Evolutionary conservation across 1,140 invertebrate species (phyloP).

Genomic region (Caerostris darwini): DNA sequence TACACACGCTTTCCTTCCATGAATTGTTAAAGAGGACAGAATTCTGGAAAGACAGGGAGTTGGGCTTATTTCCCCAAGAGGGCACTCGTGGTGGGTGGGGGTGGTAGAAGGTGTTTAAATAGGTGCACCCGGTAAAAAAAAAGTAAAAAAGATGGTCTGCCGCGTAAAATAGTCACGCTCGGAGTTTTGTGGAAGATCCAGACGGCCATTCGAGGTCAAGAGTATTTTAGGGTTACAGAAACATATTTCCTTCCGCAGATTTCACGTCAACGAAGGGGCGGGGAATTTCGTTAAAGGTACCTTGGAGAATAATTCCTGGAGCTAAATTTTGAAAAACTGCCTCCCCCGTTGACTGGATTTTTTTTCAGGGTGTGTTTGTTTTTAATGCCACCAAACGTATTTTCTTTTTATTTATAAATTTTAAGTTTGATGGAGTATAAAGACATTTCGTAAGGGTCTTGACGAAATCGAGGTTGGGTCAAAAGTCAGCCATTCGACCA

Average conservation of each 20-base stretch:
- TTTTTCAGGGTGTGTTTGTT: constrained; percentile 11
- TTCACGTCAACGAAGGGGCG: constrained; percentile 70
- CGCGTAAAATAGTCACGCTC: constrained; percentile 74
- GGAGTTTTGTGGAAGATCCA: constrained; percentile 56
- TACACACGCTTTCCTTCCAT: constrained; percentile 59
- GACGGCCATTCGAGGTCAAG: constrained; percentile 71
- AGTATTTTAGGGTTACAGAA: constrained; percentile 71
- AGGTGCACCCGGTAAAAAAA: constrained; percentile 44
- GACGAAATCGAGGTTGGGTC: constrained; percentile 51
- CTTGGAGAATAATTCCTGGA: constrained; percentile 69
- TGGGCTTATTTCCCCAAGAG: constrained; percentile 36
- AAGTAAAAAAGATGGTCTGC: constrained; percentile 33
- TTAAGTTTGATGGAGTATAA: constrained; percentile 9
- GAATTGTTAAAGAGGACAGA: constrained; percentile 70
- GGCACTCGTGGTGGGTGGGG: constrained; percentile 7
- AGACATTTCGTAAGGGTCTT: constrained; percentile 32
- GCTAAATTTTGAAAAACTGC: constrained; percentile 73
- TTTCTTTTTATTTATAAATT: constrained; percentile 55
- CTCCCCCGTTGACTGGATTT: constrained; percentile 17
- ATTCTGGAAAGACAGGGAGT: constrained; percentile 17
- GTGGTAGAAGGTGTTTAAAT: constrained; percentile 67
- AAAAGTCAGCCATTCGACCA: constrained; percentile 21
- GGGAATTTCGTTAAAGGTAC: constrained; percentile 73
- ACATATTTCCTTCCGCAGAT: constrained; percentile 67
- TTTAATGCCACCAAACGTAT: not conserved